Evolutionary conservation across 2,113 vertebrate species (phyloP).

Genomic region (Connochaetes taurinus): DNA sequence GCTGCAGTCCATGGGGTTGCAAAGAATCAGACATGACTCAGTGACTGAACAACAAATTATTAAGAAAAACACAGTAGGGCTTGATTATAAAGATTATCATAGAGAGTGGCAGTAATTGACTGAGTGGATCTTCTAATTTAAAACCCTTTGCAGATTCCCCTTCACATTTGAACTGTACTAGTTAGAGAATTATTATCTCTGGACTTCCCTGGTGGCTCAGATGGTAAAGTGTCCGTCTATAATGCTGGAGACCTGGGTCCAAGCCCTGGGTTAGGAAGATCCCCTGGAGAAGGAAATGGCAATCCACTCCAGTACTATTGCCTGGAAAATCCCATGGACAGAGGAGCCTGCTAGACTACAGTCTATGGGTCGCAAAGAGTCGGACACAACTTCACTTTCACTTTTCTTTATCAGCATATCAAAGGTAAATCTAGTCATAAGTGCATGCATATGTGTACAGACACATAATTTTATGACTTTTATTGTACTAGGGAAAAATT

Average conservation of each 20-base stretch:
- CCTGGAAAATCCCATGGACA: too few species aligned
- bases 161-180: neutral
- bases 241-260: accelerated
- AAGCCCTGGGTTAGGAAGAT: too few species aligned
- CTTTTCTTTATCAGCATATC: neutral
- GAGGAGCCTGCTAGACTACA: too few species aligned
- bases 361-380: too few species aligned
- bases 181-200: neutral
- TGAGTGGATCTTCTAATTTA: neutral
- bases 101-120: neutral
- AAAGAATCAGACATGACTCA: neutral
- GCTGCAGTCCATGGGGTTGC: neutral
- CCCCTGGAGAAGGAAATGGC: too few species aligned
- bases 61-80: neutral
- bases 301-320: too few species aligned
- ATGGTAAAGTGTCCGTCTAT: too few species aligned
- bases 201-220: too few species aligned
- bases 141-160: neutral
- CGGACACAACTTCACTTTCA: too few species aligned
- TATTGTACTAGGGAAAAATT: neutral
- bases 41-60: neutral
- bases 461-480: neutral
- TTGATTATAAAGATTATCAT: neutral
- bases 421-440: neutral
- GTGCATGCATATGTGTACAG: neutral